phyloP scores from a whole-genome alignment of 2,888 invertebrate genomes.

The Bellardia pandia region DNA sequence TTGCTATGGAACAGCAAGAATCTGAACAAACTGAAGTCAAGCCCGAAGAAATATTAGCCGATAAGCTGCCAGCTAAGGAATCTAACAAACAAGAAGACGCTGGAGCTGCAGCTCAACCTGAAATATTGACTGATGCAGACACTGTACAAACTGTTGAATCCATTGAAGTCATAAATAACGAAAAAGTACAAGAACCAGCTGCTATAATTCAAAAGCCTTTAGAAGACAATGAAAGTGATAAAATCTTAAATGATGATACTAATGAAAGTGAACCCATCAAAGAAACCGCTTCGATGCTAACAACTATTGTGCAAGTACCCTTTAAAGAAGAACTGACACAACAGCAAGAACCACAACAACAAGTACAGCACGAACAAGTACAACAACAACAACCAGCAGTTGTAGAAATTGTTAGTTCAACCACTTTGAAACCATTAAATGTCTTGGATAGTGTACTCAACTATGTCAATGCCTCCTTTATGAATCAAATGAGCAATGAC shows the following conservation, averaged over 20 bases:
- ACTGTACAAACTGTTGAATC: slow-evolving; percentile 29
- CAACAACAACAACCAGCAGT: slow-evolving; percentile 27
- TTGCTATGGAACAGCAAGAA: slow-evolving; percentile 22
- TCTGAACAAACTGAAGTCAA: not conserved
- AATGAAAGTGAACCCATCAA: slow-evolving; percentile 39
- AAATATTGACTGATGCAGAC: slow-evolving; percentile 32
- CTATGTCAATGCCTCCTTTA: slow-evolving; percentile 80
- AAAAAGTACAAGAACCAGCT: slow-evolving; percentile 3
- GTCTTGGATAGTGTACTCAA: slow-evolving; percentile 80
- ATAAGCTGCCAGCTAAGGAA: slow-evolving; percentile 3
- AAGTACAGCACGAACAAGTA: slow-evolving; percentile 31
- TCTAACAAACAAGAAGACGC: not conserved
- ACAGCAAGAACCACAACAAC: slow-evolving; percentile 39
- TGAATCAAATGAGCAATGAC: slow-evolving; percentile 67
- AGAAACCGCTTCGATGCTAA: slow-evolving; percentile 76
- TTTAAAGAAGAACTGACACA: slow-evolving; percentile 38
- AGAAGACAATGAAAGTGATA: slow-evolving; percentile 38
- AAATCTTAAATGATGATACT: slow-evolving; percentile 37
- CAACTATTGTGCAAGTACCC: slow-evolving; percentile 78
- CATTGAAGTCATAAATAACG: slow-evolving; percentile 12
- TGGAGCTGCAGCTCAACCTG: not conserved
- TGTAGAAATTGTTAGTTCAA: slow-evolving; percentile 56
- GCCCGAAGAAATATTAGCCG: slow-evolving; percentile 10
- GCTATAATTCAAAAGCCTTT: slow-evolving; percentile 37
- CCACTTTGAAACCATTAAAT: slow-evolving; percentile 71